Conservation (phyloP, 2,888 invertebrate species). For the Alsophila aescularia region DNA sequence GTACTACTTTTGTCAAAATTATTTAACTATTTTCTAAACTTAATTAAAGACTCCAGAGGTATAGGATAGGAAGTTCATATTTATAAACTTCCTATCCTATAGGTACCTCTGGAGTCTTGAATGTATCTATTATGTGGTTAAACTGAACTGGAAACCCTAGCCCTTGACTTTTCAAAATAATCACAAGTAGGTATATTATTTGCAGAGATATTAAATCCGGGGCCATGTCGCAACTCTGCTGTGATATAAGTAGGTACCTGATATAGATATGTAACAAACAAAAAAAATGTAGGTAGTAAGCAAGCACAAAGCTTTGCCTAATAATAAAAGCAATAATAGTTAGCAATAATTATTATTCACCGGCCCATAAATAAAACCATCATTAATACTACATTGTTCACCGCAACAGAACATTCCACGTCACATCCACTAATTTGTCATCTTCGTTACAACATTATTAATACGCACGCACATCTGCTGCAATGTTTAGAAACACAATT, state of each 20-base stretch:
- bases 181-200: too few species aligned
- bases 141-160: too few species aligned
- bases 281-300: background rate
- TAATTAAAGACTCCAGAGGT: too few species aligned
- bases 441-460: constrained; percentile 44
- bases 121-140: too few species aligned
- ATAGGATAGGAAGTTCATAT: too few species aligned
- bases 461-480: constrained; percentile 57
- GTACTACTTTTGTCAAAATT: too few species aligned
- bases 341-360: constrained; percentile 24
- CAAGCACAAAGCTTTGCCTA: constrained; percentile 11
- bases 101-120: too few species aligned
- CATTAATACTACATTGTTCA: constrained; percentile 38
- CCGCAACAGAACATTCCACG: constrained; percentile 31
- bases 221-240: background rate
- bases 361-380: constrained; percentile 43
- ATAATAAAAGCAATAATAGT: constrained; percentile 13
- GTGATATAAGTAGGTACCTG: background rate
- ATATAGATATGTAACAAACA: background rate
- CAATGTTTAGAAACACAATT: constrained; percentile 57
- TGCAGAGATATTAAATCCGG: too few species aligned
- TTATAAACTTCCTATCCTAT: too few species aligned
- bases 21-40: too few species aligned
- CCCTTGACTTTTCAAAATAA: too few species aligned
- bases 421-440: constrained; percentile 59